Conservation (phyloP, 1,140 invertebrate genomes). For the Megalopta genalis region DNA sequence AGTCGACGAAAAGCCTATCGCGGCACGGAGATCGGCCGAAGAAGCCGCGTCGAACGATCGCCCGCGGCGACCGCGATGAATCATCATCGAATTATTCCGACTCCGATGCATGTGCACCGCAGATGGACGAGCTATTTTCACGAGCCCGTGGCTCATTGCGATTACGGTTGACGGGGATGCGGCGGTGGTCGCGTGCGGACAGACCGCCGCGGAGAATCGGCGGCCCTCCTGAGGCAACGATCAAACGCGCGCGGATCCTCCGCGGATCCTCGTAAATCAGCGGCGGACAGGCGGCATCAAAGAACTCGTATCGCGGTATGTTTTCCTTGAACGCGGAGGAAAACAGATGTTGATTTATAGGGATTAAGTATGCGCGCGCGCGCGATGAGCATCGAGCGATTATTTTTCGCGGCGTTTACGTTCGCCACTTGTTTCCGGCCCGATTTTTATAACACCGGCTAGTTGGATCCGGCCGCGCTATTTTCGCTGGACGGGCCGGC, state of each 20-base stretch:
- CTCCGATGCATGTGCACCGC: conserved; percentile 23
- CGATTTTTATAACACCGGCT: too few relatives aligned
- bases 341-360: conserved; percentile 16
- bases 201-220: background rate
- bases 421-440: background rate
- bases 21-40: background rate
- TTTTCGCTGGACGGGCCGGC: too few relatives aligned
- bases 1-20: background rate
- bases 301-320: background rate
- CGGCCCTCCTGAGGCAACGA: background rate
- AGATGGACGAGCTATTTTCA: conserved; percentile 21
- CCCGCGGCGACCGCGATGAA: conserved; percentile 20
- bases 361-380: too few relatives aligned
- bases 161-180: background rate
- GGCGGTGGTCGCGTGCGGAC: background rate
- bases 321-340: background rate
- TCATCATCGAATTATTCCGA: conserved; percentile 52
- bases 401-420: background rate
- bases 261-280: background rate
- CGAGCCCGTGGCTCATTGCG: background rate
- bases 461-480: too few relatives aligned
- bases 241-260: background rate
- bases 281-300: background rate
- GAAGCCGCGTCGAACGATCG: background rate
- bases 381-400: background rate